Percentiles rank a stretch among this genome's conserved stretches.
Evolutionary conservation across 2,888 invertebrate species (phyloP).

Genomic region (Hyalella azteca): DNA sequence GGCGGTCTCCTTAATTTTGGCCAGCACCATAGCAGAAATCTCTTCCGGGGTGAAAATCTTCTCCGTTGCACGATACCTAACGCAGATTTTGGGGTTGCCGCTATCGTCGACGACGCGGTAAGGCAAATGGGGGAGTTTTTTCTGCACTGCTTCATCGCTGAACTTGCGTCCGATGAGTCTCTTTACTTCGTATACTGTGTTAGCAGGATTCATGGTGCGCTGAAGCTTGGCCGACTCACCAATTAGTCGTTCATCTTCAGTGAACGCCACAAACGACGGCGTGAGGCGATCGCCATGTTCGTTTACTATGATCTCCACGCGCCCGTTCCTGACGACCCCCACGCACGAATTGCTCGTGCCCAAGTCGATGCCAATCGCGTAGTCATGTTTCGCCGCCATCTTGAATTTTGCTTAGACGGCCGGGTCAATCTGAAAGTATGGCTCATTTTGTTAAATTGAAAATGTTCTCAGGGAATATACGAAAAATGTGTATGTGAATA

Average conservation of each 20-base stretch:
- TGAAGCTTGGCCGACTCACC: neutral
- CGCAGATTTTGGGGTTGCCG: neutral
- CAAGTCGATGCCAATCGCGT: constrained; percentile 30
- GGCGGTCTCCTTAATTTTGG: neutral
- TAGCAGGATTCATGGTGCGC: neutral
- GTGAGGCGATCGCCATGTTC: neutral
- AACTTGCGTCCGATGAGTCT: neutral
- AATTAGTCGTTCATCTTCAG: neutral
- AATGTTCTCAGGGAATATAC: too few species aligned
- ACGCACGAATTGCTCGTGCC: constrained; percentile 30
- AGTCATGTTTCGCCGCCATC: neutral
- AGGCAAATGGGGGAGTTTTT: neutral
- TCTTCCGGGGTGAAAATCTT: constrained; percentile 8
- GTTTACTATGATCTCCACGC: constrained; percentile 28
- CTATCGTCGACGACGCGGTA: neutral
- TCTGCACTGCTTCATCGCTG: neutral
- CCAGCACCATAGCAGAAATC: constrained; percentile 2
- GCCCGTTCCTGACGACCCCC: constrained; percentile 16
- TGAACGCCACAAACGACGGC: constrained; percentile 22
- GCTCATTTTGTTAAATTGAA: too few species aligned
- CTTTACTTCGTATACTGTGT: constrained; percentile 13
- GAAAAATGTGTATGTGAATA: too few species aligned
- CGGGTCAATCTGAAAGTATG: too few species aligned
- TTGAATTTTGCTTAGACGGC: too few species aligned
- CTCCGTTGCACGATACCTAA: neutral